Percentiles rank a stretch among this genome's conserved stretches.
Conservation (phyloP, 53 echinoderm and acorn worm genomes). For the Luidia sarsii region DNA sequence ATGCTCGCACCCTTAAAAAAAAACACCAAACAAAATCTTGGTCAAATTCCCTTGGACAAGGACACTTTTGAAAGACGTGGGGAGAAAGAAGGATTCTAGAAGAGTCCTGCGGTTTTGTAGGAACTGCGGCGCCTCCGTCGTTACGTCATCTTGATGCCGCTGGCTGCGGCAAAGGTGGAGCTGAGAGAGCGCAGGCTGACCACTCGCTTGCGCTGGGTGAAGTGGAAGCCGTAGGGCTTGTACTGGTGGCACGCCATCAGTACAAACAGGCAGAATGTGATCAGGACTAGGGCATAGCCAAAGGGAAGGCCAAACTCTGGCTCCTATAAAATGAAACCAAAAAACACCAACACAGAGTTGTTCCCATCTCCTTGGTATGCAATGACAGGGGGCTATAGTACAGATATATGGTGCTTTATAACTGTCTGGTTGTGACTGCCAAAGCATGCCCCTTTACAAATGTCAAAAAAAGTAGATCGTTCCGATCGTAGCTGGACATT, state of each 20-base stretch:
- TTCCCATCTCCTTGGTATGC: background rate
- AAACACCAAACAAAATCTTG: too few species aligned
- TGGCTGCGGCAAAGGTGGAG: conserved; percentile 86
- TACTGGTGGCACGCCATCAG: conserved; percentile 76
- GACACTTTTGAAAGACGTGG: too few species aligned
- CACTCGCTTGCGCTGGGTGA: conserved; percentile 82
- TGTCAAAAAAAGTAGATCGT: too few species aligned
- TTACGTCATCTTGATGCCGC: conserved; percentile 94
- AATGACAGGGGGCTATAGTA: too few species aligned
- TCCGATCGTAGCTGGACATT: too few species aligned
- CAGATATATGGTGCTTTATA: too few species aligned
- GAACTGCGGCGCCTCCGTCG: background rate
- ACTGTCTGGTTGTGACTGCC: too few species aligned
- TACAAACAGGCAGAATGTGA: conserved; percentile 70
- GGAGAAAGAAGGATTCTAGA: too few species aligned
- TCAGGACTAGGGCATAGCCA: conserved; percentile 72
- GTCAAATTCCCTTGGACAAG: too few species aligned
- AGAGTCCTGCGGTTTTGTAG: too few species aligned
- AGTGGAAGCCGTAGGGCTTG: conserved; percentile 69
- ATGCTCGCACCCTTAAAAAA: too few species aligned
- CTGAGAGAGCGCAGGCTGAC: conserved; percentile 95
- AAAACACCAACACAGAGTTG: conserved; percentile 1
- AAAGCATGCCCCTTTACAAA: too few species aligned
- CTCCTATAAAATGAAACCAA: conserved; percentile 66
- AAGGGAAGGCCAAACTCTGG: conserved; percentile 73